Evolutionary conservation across 2,888 invertebrate genomes (phyloP), one percentile per base, ranked within the genome.

Genomic region (Ptychoptera contaminata): DNA sequence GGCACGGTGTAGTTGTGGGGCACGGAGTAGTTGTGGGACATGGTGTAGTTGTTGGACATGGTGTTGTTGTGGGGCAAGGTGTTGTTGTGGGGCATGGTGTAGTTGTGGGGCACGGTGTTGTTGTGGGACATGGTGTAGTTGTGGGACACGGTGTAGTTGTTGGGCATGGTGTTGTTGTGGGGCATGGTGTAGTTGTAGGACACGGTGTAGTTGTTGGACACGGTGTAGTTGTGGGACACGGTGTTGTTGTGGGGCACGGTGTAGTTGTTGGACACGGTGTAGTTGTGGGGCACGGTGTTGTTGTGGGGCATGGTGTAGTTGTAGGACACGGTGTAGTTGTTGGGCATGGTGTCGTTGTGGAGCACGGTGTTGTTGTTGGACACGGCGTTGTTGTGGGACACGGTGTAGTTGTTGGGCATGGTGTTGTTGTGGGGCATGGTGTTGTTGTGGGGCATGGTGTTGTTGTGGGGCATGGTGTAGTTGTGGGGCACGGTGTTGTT

Each of bases 141-240:
- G 37, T n/a, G 11, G 35, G 8, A 8, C 12, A 14, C 10, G 35
- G 35, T 10, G 23, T 11, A 38, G 11, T 11, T 2, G 38, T 16
- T 12, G 15, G n/a, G 5, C n/a, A n/a, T 16, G 11, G 6, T 2
- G 41, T 41, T 15, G 41, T 41, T 1, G 31, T 32, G 2, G 23
- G 3, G 23, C 4, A 7, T 42, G 23, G 23, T 23, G 23, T 23
- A 3, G 23, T 3, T 3, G 23, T 23, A 23, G 23, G 3, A 23
- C 14, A 30, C 2, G 10, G 11, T 2, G 10, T 34, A 11, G 34
- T 11, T 7, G 39, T 9, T 5, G 53, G 37, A 16, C 57, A 51
- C 1, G 55, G 48, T 16, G 54, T 53, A 9, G 55, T 56, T 42
- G 63, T 61, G 48, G 61, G 48, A n/a, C n/a, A n/a, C 2, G 37